Percentiles rank a stretch among this genome's conserved stretches.
phyloP scores from a whole-genome alignment of 2,888 invertebrate genomes.

The Timema podura region DNA sequence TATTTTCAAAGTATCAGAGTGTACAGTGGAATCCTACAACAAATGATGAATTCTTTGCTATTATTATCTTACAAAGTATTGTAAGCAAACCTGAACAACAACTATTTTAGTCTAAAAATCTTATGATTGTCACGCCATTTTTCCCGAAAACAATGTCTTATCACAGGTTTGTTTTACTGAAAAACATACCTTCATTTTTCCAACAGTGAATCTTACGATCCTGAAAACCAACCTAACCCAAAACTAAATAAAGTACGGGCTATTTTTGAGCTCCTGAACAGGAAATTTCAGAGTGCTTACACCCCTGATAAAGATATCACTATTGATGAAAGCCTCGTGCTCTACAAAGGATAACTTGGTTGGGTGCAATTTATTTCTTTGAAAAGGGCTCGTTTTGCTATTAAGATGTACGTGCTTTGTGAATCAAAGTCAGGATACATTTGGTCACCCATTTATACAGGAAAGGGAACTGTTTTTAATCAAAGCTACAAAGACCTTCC shows the following conservation, averaged over 20 bases:
- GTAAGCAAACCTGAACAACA: not conserved
- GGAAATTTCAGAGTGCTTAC: not conserved
- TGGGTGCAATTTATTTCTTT: too few species aligned
- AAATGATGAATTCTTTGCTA: not conserved
- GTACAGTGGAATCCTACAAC: not conserved
- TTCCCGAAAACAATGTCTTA: not conserved
- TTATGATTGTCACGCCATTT: not conserved
- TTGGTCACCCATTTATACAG: not conserved
- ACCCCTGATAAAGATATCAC: not conserved
- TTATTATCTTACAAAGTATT: not conserved
- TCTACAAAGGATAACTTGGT: not conserved
- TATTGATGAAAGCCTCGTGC: not conserved
- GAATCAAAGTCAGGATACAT: not conserved
- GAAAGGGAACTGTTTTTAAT: not conserved
- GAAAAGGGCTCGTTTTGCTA: not conserved
- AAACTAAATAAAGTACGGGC: not conserved
- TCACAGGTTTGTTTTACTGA: not conserved
- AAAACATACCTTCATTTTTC: not conserved
- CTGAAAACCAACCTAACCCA: not conserved
- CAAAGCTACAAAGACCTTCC: not conserved
- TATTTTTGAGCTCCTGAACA: not conserved
- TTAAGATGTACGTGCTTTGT: not conserved
- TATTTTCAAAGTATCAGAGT: not conserved
- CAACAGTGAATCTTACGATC: not conserved
- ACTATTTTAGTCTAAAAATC: not conserved